Percentiles rank a stretch among this genome's conserved stretches.
Conservation (phyloP, 2,113 vertebrate genomes). For the Chauna torquata region DNA sequence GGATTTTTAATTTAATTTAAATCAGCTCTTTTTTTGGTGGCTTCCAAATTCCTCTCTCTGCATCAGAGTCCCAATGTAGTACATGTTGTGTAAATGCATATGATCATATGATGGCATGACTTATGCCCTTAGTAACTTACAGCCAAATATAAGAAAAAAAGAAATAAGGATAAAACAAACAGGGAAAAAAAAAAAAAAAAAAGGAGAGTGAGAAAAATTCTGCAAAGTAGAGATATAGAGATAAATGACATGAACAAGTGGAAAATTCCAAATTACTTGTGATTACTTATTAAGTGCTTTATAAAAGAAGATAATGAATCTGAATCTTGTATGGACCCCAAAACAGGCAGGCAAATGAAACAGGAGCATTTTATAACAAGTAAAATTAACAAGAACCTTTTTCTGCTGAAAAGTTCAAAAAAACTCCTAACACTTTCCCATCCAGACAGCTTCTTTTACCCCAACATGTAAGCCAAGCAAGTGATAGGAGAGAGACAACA, state of each 20-base stretch:
- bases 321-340: background rate
- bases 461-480: background rate
- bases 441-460: background rate
- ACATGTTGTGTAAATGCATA: background rate
- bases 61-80: background rate
- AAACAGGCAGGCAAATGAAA: background rate
- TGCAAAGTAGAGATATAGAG: background rate
- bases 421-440: background rate
- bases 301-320: slow-evolving; percentile 4
- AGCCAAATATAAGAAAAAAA: background rate
- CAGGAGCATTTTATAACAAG: background rate
- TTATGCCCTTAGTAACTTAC: background rate
- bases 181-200: background rate
- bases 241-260: background rate
- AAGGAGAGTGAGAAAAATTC: background rate
- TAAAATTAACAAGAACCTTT: background rate
- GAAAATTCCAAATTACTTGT: background rate
- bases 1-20: background rate
- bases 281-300: slow-evolving; percentile 12
- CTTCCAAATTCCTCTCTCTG: background rate
- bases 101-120: background rate
- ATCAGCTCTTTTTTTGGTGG: background rate
- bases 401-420: background rate
- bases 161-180: background rate
- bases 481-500: background rate